phyloP scores from a whole-genome alignment of 2,113 vertebrate species.

The Gymnogyps californianus region DNA sequence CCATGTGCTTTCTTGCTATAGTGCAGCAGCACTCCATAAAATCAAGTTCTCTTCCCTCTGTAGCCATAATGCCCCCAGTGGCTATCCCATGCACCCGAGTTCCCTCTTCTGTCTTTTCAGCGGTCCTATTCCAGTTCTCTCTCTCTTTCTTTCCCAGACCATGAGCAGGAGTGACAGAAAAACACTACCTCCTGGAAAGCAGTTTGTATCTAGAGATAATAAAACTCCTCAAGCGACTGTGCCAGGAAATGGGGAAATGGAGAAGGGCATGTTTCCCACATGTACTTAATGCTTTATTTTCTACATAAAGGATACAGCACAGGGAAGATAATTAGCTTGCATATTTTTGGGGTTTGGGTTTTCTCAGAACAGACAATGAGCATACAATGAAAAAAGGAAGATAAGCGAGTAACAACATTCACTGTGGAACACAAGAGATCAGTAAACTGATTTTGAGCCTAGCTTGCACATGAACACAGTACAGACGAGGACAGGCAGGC shows the following conservation, averaged over 20 bases:
- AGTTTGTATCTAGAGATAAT: neutral
- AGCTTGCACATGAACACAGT: neutral
- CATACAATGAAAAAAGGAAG: neutral
- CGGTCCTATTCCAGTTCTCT: neutral
- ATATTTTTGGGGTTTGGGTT: no score
- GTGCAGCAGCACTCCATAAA: neutral
- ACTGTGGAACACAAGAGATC: neutral
- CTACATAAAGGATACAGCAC: neutral
- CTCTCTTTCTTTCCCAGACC: neutral
- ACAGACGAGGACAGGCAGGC: neutral
- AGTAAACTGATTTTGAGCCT: neutral
- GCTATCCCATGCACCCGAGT: neutral
- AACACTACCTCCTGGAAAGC: neutral
- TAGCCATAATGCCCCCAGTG: neutral
- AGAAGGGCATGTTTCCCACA: neutral
- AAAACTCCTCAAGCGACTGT: neutral
- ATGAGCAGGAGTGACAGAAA: neutral
- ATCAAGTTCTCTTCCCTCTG: neutral
- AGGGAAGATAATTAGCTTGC: neutral
- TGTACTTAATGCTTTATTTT: neutral
- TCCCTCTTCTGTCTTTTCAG: neutral
- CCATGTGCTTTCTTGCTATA: neutral
- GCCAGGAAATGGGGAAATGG: neutral
- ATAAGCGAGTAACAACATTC: neutral
- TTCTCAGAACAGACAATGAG: neutral